Evolutionary conservation across 2,113 vertebrate species (phyloP).

Genomic region (Microcebus murinus): DNA sequence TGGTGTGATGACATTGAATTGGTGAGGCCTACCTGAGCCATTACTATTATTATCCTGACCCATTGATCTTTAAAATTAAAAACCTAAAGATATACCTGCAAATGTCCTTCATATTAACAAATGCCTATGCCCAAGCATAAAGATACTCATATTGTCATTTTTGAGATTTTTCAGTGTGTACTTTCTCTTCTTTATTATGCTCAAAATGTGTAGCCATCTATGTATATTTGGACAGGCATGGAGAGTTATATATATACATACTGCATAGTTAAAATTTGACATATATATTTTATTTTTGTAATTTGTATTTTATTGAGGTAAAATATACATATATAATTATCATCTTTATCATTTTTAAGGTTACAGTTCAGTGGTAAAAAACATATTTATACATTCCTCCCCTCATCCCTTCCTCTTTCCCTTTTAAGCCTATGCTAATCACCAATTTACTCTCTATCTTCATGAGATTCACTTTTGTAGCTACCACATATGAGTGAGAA

Average conservation of each 20-base stretch:
- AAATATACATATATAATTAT: too few species aligned
- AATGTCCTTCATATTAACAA: background rate
- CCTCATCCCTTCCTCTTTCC: too few species aligned
- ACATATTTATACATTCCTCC: too few species aligned
- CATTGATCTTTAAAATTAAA: background rate
- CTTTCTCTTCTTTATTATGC: background rate
- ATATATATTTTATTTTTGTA: too few species aligned
- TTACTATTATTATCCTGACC: background rate
- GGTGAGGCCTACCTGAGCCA: background rate
- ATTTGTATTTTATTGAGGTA: too few species aligned
- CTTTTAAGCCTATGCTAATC: too few species aligned
- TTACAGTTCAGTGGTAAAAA: too few species aligned
- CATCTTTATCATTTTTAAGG: too few species aligned
- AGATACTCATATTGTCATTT: background rate
- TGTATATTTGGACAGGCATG: background rate
- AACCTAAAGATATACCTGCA: background rate
- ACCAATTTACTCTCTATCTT: too few species aligned
- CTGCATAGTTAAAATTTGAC: background rate
- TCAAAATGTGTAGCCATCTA: background rate
- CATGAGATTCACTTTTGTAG: too few species aligned
- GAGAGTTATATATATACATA: background rate
- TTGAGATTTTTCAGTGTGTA: background rate
- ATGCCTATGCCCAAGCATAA: background rate
- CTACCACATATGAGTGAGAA: too few species aligned
- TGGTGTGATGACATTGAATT: constrained; percentile 1